Evolutionary conservation across 2,797 vertebrate genomes (phyloP), one percentile per base, ranked within the genome.

Genomic region (Hyperoplus immaculatus): DNA sequence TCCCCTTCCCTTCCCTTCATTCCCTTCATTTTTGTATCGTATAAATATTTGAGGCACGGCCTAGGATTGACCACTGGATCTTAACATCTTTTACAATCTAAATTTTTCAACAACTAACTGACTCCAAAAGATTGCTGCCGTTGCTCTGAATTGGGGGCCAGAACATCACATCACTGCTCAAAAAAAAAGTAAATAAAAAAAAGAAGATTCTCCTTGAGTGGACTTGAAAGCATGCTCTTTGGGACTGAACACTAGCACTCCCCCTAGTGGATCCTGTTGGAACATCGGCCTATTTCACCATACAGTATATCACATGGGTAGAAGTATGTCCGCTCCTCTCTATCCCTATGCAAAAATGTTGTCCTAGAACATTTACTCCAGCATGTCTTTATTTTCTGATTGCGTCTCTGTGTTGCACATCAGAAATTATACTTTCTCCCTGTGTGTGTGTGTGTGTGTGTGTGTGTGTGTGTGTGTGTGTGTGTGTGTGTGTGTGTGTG

Each of bases 181-280:
- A 29, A 29, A 21, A 21, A 21, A 21, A 21, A n/a, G n/a, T 21
- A 2, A 21, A 29, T 3, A 29, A 29, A 3, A 41, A 58, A 60
- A 55, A 16, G 10, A 36, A 62, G 18, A 65, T 41, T 57, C 60
- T 62, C 59, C 63, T 51, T 51, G 55, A 76, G 54, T 0, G 5
- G 50, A 47, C 41, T 57, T 45, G 53, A 10, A 29, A 78, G 61
- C 58, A 69, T 15, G n/a, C 47, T 76, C 59, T 60, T 53, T 72
- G 21, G 61, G 76, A 74, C 1, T 82, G 71, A 87, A 77, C 74
- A 66, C 81, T 46, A 84, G 60, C 43, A 83, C 87, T 73, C 89
- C 92, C 77, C 88, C 91, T 89, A 74, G 89, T 93, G 91, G 87
- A 61, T 45, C 0, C 50, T 78, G 16, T 5, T 16, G 45, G 49